Evolutionary conservation across 1,140 invertebrate species (phyloP).

Genomic region (Muscidifurax raptorellus): DNA sequence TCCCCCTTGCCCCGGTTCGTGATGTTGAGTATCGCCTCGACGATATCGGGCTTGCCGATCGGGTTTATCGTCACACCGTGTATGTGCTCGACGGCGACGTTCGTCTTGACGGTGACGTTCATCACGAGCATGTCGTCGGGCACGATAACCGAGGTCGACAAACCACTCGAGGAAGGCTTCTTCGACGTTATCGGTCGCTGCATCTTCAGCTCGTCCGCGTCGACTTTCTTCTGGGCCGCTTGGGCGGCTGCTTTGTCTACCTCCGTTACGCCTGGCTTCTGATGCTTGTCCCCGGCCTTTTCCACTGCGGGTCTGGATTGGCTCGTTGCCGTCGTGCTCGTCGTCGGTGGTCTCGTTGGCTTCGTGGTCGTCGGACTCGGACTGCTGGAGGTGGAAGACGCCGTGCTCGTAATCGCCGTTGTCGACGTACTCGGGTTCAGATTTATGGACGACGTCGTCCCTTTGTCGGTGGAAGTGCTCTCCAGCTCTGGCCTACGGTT

Average conservation of each 20-base stretch:
- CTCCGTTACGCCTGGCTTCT: not conserved
- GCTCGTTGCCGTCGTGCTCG: conserved; percentile 23
- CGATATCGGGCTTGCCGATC: conserved; percentile 67
- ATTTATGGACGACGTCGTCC: conserved; percentile 18
- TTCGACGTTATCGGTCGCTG: conserved; percentile 24
- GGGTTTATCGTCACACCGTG: conserved; percentile 67
- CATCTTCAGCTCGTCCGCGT: conserved; percentile 14
- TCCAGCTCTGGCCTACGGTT: not conserved
- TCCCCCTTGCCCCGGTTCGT: conserved; percentile 68
- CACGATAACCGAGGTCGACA: conserved; percentile 63
- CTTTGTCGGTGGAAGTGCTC: not conserved
- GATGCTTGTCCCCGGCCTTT: not conserved
- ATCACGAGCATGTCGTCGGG: conserved; percentile 69
- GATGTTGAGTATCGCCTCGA: conserved; percentile 73
- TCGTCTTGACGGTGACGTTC: conserved; percentile 72
- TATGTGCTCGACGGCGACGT: conserved; percentile 68
- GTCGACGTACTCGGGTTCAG: not conserved
- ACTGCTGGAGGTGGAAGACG: not conserved
- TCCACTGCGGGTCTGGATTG: not conserved
- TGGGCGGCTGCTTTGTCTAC: not conserved
- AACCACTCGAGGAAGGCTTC: conserved; percentile 53
- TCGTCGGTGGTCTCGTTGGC: not conserved
- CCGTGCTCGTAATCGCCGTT: not conserved
- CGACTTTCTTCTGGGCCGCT: not conserved
- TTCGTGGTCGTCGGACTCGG: not conserved